phyloP scores from a whole-genome alignment of 2,888 invertebrate genomes.

The Aspidapion aeneum region DNA sequence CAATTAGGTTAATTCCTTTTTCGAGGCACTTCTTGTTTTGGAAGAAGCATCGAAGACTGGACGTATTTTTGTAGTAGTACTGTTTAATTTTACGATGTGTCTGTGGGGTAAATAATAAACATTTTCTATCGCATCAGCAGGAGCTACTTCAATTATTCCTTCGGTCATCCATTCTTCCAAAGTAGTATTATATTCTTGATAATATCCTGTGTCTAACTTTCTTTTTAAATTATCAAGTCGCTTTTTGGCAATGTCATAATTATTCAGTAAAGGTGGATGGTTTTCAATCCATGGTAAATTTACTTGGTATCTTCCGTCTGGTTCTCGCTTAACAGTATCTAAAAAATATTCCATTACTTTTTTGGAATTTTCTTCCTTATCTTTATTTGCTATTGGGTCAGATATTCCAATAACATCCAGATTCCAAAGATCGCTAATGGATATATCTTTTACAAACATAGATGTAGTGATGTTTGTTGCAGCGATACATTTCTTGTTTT shows the following conservation, averaged over 20 bases:
- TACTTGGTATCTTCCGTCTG: conserved; percentile 23
- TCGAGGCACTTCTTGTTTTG: conserved; percentile 23
- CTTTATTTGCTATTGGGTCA: not conserved
- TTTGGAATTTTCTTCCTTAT: conserved; percentile 1
- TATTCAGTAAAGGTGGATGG: conserved; percentile 19
- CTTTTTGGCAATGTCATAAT: conserved; percentile 18
- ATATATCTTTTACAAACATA: not conserved
- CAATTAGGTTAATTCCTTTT: conserved; percentile 24
- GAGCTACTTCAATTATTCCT: conserved; percentile 21
- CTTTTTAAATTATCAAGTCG: conserved; percentile 12
- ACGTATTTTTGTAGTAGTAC: conserved; percentile 16
- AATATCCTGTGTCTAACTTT: not conserved
- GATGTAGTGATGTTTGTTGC: not conserved
- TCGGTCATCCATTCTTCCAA: conserved; percentile 20
- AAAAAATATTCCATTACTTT: conserved; percentile 17
- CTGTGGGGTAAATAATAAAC: conserved; percentile 16
- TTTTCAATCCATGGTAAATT: conserved; percentile 22
- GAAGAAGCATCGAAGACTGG: conserved; percentile 35
- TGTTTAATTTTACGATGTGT: conserved; percentile 9
- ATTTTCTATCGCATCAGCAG: not conserved
- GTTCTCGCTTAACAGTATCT: conserved; percentile 14
- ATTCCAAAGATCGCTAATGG: not conserved
- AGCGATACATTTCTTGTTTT: not conserved
- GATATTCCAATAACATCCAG: not conserved
- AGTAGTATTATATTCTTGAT: conserved; percentile 12